Evolutionary conservation across 2,797 vertebrate genomes (phyloP).

Genomic region (Peromyscus nudipes): DNA sequence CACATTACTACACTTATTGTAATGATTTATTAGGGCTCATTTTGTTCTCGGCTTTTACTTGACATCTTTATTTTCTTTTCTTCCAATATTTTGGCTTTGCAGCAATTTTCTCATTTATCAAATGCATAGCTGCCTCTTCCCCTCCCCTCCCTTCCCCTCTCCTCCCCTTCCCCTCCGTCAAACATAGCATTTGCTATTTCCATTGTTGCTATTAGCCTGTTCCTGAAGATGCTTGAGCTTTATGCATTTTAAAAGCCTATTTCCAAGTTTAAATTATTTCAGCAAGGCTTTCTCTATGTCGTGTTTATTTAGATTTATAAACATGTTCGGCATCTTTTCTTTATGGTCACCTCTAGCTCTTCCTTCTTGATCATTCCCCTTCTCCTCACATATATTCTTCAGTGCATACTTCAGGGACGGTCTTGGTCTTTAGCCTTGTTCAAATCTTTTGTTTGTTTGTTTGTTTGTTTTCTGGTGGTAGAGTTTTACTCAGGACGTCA

Average conservation of each 20-base stretch:
- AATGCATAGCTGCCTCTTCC: neutral
- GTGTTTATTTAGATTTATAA: neutral
- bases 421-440: neutral
- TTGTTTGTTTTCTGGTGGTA: neutral
- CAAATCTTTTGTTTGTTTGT: too few species aligned
- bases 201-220: neutral
- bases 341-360: neutral
- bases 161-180: neutral
- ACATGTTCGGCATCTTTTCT: neutral
- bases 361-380: neutral
- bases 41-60: conserved; percentile 6
- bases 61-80: neutral
- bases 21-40: neutral
- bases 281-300: neutral
- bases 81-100: neutral
- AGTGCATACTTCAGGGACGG: neutral
- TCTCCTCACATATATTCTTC: neutral
- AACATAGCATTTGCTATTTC: neutral
- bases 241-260: neutral
- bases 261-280: neutral
- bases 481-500: neutral
- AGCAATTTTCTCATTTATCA: neutral
- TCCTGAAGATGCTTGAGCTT: neutral
- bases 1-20: neutral
- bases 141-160: neutral